A percentile compares a stretch with the other conserved stretches of the same genome.
These are phyloP conservation scores for Conger conger DNA, from an alignment of 2,113 vertebrate species.

Conservation along the genomic window DNA sequence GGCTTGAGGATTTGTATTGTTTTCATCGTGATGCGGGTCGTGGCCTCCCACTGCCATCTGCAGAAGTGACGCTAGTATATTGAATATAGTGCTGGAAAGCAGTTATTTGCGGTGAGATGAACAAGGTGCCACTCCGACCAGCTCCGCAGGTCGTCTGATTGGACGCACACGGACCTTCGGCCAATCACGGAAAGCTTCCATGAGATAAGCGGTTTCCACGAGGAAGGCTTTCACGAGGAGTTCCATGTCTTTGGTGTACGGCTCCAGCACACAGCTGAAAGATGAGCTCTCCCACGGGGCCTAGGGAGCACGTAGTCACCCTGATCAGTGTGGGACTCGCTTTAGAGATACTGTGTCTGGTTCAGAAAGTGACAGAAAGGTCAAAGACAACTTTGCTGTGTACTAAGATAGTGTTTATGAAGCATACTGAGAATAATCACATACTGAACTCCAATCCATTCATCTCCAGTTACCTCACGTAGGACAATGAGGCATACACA, in stretches of 20 bases:
- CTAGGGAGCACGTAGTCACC: not conserved
- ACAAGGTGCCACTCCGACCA: not conserved
- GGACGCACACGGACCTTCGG: not conserved
- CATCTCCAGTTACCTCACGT: no score
- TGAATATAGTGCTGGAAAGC: not conserved
- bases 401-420: not conserved
- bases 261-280: not conserved
- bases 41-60: not conserved
- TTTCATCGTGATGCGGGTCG: not conserved
- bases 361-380: no score
- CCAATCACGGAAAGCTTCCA: not conserved
- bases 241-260: not conserved
- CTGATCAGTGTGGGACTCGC: not conserved
- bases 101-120: not conserved
- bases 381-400: not conserved
- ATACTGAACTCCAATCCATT: no score
- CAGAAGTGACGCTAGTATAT: not conserved
- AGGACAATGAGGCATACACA: no score
- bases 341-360: not conserved
- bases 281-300: not conserved
- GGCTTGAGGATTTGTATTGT: not conserved
- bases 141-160: not conserved
- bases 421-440: not conserved
- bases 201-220: not conserved
- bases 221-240: not conserved